Conservation (phyloP, 1,140 invertebrate genomes). For the Himalopsyche phryganea region DNA sequence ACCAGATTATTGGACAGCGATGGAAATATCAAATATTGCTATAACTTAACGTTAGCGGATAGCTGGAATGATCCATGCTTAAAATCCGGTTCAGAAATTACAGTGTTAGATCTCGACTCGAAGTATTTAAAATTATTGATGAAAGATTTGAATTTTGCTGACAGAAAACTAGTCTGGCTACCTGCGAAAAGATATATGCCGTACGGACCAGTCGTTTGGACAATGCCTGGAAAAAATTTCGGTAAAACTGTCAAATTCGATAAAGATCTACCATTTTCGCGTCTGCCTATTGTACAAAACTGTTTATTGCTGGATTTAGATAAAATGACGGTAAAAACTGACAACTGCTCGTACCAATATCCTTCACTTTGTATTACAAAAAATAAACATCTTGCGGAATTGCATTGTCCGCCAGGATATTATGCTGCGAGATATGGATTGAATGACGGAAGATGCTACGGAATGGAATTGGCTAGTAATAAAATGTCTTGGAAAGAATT, state of each 20-base stretch:
- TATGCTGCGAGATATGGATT: constrained; percentile 32
- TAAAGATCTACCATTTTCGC: constrained; percentile 1
- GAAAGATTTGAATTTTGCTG: constrained; percentile 21
- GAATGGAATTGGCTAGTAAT: constrained; percentile 16
- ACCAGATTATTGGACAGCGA: constrained; percentile 3
- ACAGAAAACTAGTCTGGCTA: constrained; percentile 37
- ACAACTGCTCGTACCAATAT: constrained; percentile 29
- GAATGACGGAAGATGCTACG: constrained; percentile 25
- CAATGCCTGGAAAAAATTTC: constrained; percentile 38
- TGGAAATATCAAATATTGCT: constrained; percentile 24
- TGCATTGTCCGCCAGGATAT: constrained; percentile 37
- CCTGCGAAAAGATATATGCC: constrained; percentile 30
- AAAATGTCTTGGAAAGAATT: constrained; percentile 21
- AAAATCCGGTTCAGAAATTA: constrained; percentile 35
- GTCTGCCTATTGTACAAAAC: constrained; percentile 16
- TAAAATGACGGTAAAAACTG: constrained; percentile 20
- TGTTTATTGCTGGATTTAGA: constrained; percentile 30
- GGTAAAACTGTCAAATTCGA: constrained; percentile 30
- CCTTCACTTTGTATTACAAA: constrained; percentile 37
- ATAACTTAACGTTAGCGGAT: constrained; percentile 14
- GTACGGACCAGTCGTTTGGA: constrained; percentile 35
- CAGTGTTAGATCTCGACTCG: constrained; percentile 29
- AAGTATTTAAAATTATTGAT: constrained; percentile 14
- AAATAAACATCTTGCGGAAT: constrained; percentile 26
- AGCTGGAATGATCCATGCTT: constrained; percentile 35